phyloP scores from a whole-genome alignment of 1,140 invertebrate genomes.

The Drosophila kanapiae region DNA sequence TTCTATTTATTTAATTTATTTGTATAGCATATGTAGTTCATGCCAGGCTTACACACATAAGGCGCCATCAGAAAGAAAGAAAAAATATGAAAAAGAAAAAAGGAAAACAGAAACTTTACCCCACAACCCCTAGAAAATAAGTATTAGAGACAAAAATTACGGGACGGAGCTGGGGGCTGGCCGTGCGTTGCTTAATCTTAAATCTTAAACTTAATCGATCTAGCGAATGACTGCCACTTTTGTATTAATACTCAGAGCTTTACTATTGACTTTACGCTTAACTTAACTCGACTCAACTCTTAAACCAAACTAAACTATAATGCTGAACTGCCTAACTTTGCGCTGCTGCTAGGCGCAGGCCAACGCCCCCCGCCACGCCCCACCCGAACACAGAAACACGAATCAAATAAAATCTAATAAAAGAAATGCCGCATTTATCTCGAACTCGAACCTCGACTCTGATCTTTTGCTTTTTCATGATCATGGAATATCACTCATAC shows the following conservation, averaged over 20 bases:
- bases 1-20: constrained; percentile 84
- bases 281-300: constrained; percentile 40
- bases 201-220: constrained; percentile 38
- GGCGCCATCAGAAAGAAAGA: constrained; percentile 55
- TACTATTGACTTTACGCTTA: constrained; percentile 58
- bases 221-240: constrained; percentile 56
- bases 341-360: constrained; percentile 27
- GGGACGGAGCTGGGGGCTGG: constrained; percentile 13
- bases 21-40: constrained; percentile 70
- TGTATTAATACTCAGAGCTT: constrained; percentile 76
- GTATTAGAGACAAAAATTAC: constrained; percentile 21
- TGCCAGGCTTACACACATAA: constrained; percentile 54
- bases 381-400: constrained; percentile 10
- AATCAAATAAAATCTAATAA: constrained; percentile 36
- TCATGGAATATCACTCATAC: constrained; percentile 65
- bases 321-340: constrained; percentile 39
- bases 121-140: constrained; percentile 53
- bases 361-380: constrained; percentile 9
- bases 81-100: constrained; percentile 7
- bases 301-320: constrained; percentile 37
- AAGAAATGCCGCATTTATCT: constrained; percentile 72
- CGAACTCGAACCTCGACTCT: constrained; percentile 33
- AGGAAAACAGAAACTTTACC: neutral
- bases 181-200: constrained; percentile 31
- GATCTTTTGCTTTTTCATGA: constrained; percentile 44